A percentile compares a stretch with the other conserved stretches of the same genome.
These are phyloP conservation scores for Platyrinchus mystaceus DNA, from an alignment of 2,797 vertebrate species.

Conservation along the genomic window DNA sequence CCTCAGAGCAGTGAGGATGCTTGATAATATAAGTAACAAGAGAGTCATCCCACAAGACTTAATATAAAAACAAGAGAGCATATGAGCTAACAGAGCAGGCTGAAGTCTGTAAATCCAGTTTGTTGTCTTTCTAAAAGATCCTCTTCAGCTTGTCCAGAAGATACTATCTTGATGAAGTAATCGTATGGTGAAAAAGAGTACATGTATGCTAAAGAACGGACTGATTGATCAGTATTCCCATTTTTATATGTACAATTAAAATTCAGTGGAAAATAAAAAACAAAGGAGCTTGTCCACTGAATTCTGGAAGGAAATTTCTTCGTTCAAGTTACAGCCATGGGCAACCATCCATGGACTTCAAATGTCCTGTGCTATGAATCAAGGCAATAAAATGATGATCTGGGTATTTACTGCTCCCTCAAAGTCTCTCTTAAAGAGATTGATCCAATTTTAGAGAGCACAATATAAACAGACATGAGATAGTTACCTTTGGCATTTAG, in stretches of 20 bases:
- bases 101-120: background rate
- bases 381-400: background rate
- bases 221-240: background rate
- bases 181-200: background rate
- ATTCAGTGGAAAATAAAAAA: background rate
- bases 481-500: background rate
- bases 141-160: background rate
- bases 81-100: background rate
- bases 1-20: background rate
- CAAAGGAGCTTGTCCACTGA: background rate
- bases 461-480: background rate
- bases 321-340: background rate
- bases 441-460: background rate
- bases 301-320: background rate
- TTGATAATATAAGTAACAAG: background rate
- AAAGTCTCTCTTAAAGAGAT: background rate
- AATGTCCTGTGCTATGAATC: background rate
- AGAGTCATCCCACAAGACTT: background rate
- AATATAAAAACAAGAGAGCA: background rate
- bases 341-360: background rate
- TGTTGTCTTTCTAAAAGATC: background rate
- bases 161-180: background rate
- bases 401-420: background rate
- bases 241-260: background rate
- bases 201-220: background rate